Conservation (phyloP, 2,888 invertebrate genomes). For the Galeruca laticollis region DNA sequence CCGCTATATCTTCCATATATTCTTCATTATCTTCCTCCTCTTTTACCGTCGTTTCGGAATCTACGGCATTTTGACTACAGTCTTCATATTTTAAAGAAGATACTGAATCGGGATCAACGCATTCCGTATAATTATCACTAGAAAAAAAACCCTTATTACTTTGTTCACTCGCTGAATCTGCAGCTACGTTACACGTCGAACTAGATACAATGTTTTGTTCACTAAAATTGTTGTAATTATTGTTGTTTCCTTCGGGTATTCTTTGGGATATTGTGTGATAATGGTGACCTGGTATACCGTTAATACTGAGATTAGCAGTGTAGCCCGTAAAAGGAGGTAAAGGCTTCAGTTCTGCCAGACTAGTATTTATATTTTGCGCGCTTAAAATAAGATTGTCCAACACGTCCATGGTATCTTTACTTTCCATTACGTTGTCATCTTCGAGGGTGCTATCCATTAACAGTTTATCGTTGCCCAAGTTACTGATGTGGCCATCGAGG, state of each 20-base stretch:
- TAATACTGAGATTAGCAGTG: constrained; percentile 87
- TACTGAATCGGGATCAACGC: constrained; percentile 71
- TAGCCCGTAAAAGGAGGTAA: constrained; percentile 89
- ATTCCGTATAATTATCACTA: constrained; percentile 68
- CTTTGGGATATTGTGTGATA: constrained; percentile 87
- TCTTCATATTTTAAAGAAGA: constrained; percentile 70
- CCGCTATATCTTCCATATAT: constrained; percentile 86
- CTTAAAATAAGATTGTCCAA: constrained; percentile 66
- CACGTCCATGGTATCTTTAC: constrained; percentile 72
- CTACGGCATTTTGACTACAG: constrained; percentile 68
- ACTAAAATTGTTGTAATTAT: constrained; percentile 68
- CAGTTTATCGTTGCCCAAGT: constrained; percentile 68
- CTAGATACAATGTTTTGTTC: constrained; percentile 83
- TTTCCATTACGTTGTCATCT: constrained; percentile 67
- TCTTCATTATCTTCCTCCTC: constrained; percentile 74
- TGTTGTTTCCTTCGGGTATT: constrained; percentile 81
- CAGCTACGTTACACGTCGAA: constrained; percentile 74
- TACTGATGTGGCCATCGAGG: constrained; percentile 70
- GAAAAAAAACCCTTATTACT: constrained; percentile 66
- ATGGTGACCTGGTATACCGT: constrained; percentile 89
- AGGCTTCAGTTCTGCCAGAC: constrained; percentile 85
- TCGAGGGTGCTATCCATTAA: constrained; percentile 69
- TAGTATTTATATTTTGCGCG: constrained; percentile 69
- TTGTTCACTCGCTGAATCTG: constrained; percentile 67
- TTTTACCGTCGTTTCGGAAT: constrained; percentile 68